Conservation (phyloP, 92 coral and sea anemone genomes). For the Virgularia gustaviana region DNA sequence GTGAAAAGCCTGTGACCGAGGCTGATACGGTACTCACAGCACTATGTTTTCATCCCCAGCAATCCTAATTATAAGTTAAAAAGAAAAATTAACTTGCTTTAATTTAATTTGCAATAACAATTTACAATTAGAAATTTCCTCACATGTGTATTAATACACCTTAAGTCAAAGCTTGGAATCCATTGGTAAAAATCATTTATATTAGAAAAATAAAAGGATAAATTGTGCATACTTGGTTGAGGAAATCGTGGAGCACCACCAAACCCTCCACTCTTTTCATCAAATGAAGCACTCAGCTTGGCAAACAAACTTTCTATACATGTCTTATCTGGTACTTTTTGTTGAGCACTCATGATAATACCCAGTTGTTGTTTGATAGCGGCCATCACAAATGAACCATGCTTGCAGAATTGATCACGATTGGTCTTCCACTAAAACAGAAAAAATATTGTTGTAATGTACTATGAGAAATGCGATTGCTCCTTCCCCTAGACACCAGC, state of each 20-base stretch:
- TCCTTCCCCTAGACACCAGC: neutral
- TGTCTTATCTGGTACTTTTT: conserved; percentile 60
- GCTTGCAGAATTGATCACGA: conserved; percentile 67
- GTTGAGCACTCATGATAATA: conserved; percentile 59
- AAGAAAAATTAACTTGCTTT: too few relatives aligned
- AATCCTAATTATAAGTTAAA: too few relatives aligned
- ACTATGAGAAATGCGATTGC: neutral
- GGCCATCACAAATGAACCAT: conserved; percentile 67
- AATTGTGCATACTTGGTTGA: conserved; percentile 68
- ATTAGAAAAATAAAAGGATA: neutral
- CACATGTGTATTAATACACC: too few relatives aligned
- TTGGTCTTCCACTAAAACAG: conserved; percentile 72
- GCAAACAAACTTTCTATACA: conserved; percentile 72
- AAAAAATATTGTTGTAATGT: neutral
- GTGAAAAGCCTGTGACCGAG: too few relatives aligned
- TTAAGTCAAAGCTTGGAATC: too few relatives aligned
- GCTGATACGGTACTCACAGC: too few relatives aligned
- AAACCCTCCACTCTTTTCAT: conserved; percentile 85
- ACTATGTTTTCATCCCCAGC: too few relatives aligned
- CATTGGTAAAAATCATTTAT: too few relatives aligned
- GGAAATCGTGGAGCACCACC: conserved; percentile 98
- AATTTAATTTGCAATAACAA: too few relatives aligned
- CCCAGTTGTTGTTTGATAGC: conserved; percentile 78
- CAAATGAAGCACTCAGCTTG: conserved; percentile 72
- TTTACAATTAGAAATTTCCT: too few relatives aligned